Evolutionary conservation across 1,140 invertebrate genomes (phyloP).

Genomic region (Drosophila yakuba): DNA sequence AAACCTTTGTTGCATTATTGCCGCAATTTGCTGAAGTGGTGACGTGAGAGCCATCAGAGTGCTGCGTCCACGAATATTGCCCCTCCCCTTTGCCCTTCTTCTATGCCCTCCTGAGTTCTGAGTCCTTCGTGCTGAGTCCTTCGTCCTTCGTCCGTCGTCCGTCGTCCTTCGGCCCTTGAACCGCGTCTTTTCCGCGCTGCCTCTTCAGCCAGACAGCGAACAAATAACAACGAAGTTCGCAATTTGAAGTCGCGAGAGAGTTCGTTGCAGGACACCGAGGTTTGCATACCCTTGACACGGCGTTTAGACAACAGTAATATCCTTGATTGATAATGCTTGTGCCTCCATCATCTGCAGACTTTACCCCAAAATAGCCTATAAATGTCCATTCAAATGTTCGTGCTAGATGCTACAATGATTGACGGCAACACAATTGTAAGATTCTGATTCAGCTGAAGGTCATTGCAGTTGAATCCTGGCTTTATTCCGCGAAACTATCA

Average conservation of each 20-base stretch:
- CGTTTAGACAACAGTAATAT: too few species aligned
- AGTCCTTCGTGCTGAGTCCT: background rate
- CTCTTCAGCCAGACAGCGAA: constrained; percentile 67
- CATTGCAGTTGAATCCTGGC: too few species aligned
- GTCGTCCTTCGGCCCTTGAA: background rate
- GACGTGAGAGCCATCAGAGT: constrained; percentile 81
- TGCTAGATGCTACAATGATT: too few species aligned
- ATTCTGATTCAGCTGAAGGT: too few species aligned
- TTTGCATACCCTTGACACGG: constrained; percentile 5
- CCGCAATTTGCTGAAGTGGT: constrained; percentile 81
- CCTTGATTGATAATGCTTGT: too few species aligned
- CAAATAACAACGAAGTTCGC: constrained; percentile 81
- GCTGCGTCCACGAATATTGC: constrained; percentile 77
- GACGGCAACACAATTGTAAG: too few species aligned
- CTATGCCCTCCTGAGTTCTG: background rate
- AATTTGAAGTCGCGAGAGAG: constrained; percentile 76
- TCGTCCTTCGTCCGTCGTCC: background rate
- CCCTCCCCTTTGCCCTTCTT: background rate
- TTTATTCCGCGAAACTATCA: too few species aligned
- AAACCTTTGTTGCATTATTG: constrained; percentile 82
- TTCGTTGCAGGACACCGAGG: background rate
- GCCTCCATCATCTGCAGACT: too few species aligned
- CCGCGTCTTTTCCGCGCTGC: constrained; percentile 5
- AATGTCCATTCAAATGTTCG: too few species aligned
- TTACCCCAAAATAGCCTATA: too few species aligned